Evolutionary conservation across 1,140 invertebrate genomes (phyloP), one percentile per base, ranked within the genome.

Genomic region (Cryptotermes secundus): DNA sequence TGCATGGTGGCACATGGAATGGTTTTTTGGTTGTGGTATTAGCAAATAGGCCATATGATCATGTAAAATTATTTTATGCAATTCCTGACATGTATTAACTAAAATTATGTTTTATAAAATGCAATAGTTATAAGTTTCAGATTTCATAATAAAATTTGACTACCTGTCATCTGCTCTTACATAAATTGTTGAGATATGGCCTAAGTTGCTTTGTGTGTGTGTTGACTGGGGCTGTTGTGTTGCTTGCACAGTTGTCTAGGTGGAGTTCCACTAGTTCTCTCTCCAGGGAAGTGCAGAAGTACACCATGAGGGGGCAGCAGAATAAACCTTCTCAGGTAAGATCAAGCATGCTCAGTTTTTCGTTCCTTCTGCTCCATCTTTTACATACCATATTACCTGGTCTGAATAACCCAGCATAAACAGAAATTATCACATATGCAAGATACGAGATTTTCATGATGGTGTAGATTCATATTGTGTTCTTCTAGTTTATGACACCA

Each of bases 191-290:
- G 38, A 82, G 79, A 42, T 83, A 36, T n/a, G 83, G 35, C 24
- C 82, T 84, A 38, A 34, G 38, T 34, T 83, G 31, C 72, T 10
- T 14, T 3, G 45, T 49, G 45, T 49, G 45, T 49, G 16, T 49
- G 45, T 38, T 38, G 38, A 38, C 38, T 38, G 22, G 31, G 31
- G 10, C 35, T 65, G 34, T 72, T 26, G 26, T 26, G 26, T 72
- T 26, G 26, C 59, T 72, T 72, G 59, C 26, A 31, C 59, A 72
- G 59, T 72, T 86, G 34, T 59, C 79, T 53, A 83, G 92, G 88
- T 92, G 91, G 92, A 93, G 92, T 90, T 92, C 92, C 84, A 88
- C 91, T 89, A 93, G 92, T 90, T 92, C 92, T 87, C 89, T 92
- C 87, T 93, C 92, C 86, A 90, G 91, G 89, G 92, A 93, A 88